These are phyloP conservation scores for Empidonax traillii DNA, from an alignment of 2,113 vertebrate genomes.

Conservation along the genomic window DNA sequence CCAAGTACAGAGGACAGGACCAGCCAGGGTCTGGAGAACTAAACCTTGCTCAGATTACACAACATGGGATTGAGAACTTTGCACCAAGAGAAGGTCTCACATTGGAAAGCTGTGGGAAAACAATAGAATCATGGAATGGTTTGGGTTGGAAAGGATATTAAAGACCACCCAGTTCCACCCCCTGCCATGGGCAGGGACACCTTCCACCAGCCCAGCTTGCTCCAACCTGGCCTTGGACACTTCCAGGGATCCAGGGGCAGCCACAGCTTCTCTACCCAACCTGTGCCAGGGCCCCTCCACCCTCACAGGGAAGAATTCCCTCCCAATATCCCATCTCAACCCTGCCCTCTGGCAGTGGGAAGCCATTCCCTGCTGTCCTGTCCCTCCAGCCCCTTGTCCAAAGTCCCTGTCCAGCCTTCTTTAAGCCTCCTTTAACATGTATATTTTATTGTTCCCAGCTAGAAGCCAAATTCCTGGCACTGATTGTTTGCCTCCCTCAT, in stretches of 20 bases:
- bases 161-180: neutral
- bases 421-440: rapidly evolving
- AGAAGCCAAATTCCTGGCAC: neutral
- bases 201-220: rapidly evolving
- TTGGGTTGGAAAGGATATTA: neutral
- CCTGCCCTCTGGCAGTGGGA: neutral
- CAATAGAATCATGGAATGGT: neutral
- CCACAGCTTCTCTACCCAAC: neutral
- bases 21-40: neutral
- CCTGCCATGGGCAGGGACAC: neutral
- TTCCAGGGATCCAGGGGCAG: neutral
- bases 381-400: neutral
- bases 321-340: no score
- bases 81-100: neutral
- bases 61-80: rapidly evolving
- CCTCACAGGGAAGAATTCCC: neutral
- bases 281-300: rapidly evolving
- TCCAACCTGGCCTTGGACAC: neutral
- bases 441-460: neutral
- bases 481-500: neutral
- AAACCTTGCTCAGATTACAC: neutral
- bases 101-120: neutral
- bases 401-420: neutral
- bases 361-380: neutral
- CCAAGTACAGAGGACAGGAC: rapidly evolving